Conservation (phyloP, 2,888 invertebrate genomes). For the Chorisops tibialis region DNA sequence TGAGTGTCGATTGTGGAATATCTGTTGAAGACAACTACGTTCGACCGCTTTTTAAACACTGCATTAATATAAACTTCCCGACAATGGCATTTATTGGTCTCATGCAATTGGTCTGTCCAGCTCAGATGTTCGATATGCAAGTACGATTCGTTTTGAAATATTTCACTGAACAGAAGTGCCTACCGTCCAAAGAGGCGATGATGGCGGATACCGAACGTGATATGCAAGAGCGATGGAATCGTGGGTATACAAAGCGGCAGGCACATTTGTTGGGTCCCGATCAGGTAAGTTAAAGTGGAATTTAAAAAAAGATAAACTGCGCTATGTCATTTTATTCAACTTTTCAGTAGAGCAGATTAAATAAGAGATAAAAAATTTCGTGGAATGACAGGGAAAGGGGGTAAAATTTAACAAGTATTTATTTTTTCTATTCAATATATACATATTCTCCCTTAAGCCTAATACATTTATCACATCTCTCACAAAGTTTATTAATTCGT, state of each 20-base stretch:
- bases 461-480: too few relatives aligned
- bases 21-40: slow-evolving; percentile 74
- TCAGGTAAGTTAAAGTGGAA: slow-evolving; percentile 53
- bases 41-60: slow-evolving; percentile 79
- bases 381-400: too few relatives aligned
- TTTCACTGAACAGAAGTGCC: slow-evolving; percentile 59
- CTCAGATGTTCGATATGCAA: slow-evolving; percentile 83
- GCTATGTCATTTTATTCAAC: too few relatives aligned
- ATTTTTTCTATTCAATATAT: too few relatives aligned
- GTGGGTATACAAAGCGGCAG: slow-evolving; percentile 68
- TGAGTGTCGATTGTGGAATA: slow-evolving; percentile 66
- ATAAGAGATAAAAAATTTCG: too few relatives aligned
- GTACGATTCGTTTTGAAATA: slow-evolving; percentile 66
- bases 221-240: slow-evolving; percentile 57
- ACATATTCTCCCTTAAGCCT: too few relatives aligned
- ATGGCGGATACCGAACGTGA: slow-evolving; percentile 59
- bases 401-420: too few relatives aligned
- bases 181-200: slow-evolving; percentile 67
- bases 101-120: slow-evolving; percentile 77
- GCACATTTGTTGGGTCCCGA: slow-evolving; percentile 80
- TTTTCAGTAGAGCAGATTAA: too few relatives aligned
- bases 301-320: not conserved
- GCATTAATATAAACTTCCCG: slow-evolving; percentile 76
- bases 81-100: slow-evolving; percentile 80
- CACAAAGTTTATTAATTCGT: too few relatives aligned